Evolutionary conservation across 2,888 invertebrate species (phyloP).

Genomic region (Amiota communis): DNA sequence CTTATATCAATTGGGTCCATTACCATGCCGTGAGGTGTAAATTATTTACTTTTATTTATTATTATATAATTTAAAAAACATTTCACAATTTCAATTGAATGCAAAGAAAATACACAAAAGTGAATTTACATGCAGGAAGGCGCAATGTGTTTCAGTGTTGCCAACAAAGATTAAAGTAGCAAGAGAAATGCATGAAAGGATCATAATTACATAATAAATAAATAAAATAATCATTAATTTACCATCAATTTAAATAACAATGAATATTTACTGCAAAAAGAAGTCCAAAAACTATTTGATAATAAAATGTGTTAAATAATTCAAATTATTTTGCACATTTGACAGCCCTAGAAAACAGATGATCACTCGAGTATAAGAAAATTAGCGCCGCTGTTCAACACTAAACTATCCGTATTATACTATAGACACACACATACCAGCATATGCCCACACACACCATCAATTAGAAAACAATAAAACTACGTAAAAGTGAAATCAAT

Average conservation of each 20-base stretch:
- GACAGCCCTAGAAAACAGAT: not conserved
- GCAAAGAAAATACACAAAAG: not conserved
- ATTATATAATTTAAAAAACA: constrained; percentile 52
- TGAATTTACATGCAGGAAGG: not conserved
- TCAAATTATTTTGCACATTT: not conserved
- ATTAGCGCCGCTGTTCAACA: not conserved
- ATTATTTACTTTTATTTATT: constrained; percentile 6
- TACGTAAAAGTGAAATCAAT: constrained; percentile 14
- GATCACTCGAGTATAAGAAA: not conserved
- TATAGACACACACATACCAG: not conserved
- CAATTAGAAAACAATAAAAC: constrained; percentile 6
- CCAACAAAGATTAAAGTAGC: not conserved
- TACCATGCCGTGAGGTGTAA: constrained; percentile 42
- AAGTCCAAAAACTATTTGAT: not conserved
- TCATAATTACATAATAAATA: too few relatives aligned
- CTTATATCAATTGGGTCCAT: constrained; percentile 73
- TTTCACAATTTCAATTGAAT: constrained; percentile 35
- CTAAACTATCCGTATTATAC: not conserved
- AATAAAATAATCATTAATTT: not conserved
- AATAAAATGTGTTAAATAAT: not conserved
- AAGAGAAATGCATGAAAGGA: too few relatives aligned
- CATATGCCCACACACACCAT: not conserved
- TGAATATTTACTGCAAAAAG: not conserved
- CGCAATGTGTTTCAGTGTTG: not conserved
- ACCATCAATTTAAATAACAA: not conserved